Conservation (phyloP, 2,888 invertebrate genomes). For the Andrena marginata region DNA sequence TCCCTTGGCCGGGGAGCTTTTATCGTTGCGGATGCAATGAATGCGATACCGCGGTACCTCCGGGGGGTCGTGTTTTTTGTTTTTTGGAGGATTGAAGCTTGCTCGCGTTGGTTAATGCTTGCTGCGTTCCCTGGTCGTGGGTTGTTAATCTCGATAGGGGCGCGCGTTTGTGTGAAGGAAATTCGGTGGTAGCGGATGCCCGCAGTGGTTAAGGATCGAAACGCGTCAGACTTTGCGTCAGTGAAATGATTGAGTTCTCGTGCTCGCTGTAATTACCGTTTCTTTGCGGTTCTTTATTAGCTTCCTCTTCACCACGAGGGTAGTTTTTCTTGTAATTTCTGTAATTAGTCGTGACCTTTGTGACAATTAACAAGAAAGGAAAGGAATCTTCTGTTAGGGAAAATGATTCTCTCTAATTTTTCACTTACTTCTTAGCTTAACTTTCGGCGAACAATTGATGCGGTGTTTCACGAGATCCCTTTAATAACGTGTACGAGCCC, state of each 20-base stretch:
- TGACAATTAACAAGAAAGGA: too few relatives aligned
- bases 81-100: background rate
- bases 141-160: background rate
- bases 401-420: background rate
- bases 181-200: background rate
- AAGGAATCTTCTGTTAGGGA: background rate
- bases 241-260: conserved; percentile 6
- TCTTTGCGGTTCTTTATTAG: background rate
- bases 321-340: background rate
- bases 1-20: background rate
- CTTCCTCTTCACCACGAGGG: too few relatives aligned
- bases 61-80: background rate
- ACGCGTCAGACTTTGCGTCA: background rate
- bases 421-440: background rate
- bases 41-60: background rate
- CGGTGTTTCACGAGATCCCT: background rate
- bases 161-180: background rate
- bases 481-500: background rate
- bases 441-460: background rate
- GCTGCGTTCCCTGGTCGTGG: background rate
- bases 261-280: background rate
- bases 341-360: too few relatives aligned
- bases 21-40: background rate
- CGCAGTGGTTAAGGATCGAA: background rate
- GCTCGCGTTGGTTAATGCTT: background rate